Conservation (phyloP, 1,140 invertebrate species). For the Sitodiplosis mosellana region DNA sequence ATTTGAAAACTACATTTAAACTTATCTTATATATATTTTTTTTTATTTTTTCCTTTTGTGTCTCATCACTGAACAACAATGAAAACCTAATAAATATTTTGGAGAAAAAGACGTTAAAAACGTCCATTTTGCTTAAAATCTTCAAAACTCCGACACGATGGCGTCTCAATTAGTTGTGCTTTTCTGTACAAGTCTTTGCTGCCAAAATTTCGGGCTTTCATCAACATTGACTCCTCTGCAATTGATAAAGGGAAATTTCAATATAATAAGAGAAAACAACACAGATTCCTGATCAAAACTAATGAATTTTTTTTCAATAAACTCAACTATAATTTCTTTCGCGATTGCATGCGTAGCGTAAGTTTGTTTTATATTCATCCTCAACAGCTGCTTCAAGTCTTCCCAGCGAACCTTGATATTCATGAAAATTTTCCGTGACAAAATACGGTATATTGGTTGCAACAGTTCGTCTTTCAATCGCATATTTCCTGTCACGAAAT, state of each 20-base stretch:
- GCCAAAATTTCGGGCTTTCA: constrained; percentile 68
- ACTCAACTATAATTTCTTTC: constrained; percentile 83
- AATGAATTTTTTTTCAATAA: too few relatives aligned
- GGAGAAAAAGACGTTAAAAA: too few relatives aligned
- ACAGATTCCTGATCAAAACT: too few relatives aligned
- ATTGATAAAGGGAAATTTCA: too few relatives aligned
- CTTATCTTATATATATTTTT: too few relatives aligned
- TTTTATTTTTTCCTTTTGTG: too few relatives aligned
- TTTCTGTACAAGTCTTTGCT: constrained; percentile 53
- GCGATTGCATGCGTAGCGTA: constrained; percentile 78
- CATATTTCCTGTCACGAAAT: constrained; percentile 78
- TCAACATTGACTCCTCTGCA: constrained; percentile 70
- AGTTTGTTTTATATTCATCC: constrained; percentile 78
- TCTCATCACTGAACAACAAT: too few relatives aligned
- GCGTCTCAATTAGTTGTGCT: constrained; percentile 67
- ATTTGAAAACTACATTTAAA: too few relatives aligned
- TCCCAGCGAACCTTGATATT: constrained; percentile 79
- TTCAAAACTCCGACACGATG: constrained; percentile 74
- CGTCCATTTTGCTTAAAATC: constrained; percentile 17
- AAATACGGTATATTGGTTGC: constrained; percentile 74
- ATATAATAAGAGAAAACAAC: too few relatives aligned
- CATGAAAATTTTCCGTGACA: constrained; percentile 92
- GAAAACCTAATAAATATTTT: too few relatives aligned
- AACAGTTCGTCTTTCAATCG: constrained; percentile 52
- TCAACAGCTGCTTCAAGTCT: constrained; percentile 86